A percentile compares a stretch with the other conserved stretches of the same genome.
Conservation (phyloP, 2,113 vertebrate genomes). For the Perca flavescens region DNA sequence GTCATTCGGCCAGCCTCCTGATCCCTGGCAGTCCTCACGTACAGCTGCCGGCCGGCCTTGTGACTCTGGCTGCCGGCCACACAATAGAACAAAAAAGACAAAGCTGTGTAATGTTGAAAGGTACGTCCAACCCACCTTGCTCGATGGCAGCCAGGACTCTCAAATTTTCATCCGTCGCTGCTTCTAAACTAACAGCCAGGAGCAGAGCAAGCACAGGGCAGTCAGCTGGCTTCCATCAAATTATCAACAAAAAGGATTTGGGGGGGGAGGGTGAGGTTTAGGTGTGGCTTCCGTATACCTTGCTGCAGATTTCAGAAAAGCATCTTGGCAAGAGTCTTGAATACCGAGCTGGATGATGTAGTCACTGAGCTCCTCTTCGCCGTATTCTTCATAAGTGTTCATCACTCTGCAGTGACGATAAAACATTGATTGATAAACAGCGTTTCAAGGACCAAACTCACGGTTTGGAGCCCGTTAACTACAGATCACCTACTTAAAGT, state of each 20-base stretch:
- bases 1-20: conserved; percentile 5
- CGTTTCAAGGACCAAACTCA: not conserved
- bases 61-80: conserved; percentile 16
- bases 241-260: too few relatives aligned
- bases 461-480: not conserved
- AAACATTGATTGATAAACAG: not conserved
- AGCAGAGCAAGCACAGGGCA: conserved; percentile 32
- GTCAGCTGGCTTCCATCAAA: not conserved
- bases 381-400: conserved; percentile 79
- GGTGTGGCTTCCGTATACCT: conserved; percentile 79
- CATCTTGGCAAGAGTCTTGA: conserved; percentile 81
- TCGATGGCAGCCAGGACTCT: conserved; percentile 86
- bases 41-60: conserved; percentile 26
- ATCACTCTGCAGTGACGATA: conserved; percentile 63
- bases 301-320: conserved; percentile 71
- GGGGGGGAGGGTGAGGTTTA: not conserved
- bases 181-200: conserved; percentile 80
- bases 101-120: conserved; percentile 3
- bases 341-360: conserved; percentile 86
- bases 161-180: conserved; percentile 83
- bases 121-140: conserved; percentile 79
- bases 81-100: conserved; percentile 1
- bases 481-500: not conserved
- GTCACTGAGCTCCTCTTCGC: conserved; percentile 84
- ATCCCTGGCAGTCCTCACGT: conserved; percentile 19